Evolutionary conservation across 2,113 vertebrate genomes (phyloP).

Genomic region (Hyla sarda): DNA sequence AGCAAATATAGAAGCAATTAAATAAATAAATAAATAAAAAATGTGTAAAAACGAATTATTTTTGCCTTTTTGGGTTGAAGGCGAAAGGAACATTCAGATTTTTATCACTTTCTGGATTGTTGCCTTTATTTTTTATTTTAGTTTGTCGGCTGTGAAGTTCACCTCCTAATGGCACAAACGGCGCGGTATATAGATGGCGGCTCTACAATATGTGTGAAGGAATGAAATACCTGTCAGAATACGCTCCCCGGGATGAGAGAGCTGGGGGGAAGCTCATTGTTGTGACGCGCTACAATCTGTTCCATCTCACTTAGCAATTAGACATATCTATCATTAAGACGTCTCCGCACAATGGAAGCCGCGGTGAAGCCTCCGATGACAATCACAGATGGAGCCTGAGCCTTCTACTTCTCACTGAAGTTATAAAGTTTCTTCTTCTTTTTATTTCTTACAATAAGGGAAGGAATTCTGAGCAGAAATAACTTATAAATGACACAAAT

Average conservation of each 20-base stretch:
- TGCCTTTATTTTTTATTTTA: background rate
- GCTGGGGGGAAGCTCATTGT: background rate
- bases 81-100: background rate
- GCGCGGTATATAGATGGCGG: background rate
- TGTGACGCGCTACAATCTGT: slow-evolving; percentile 30
- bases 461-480: background rate
- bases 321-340: background rate
- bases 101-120: background rate
- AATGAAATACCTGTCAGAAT: background rate
- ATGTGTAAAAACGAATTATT: no score
- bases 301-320: slow-evolving; percentile 18
- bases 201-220: background rate
- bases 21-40: no score
- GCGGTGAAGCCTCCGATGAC: background rate
- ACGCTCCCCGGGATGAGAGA: background rate
- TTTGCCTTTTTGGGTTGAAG: no score
- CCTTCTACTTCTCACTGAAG: background rate
- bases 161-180: background rate
- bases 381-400: background rate
- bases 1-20: no score
- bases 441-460: background rate
- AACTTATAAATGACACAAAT: background rate
- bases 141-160: background rate
- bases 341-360: background rate
- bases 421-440: background rate